These are phyloP conservation scores for Paradisaea rubra DNA, from an alignment of 2,113 vertebrate genomes.

Conservation along the genomic window DNA sequence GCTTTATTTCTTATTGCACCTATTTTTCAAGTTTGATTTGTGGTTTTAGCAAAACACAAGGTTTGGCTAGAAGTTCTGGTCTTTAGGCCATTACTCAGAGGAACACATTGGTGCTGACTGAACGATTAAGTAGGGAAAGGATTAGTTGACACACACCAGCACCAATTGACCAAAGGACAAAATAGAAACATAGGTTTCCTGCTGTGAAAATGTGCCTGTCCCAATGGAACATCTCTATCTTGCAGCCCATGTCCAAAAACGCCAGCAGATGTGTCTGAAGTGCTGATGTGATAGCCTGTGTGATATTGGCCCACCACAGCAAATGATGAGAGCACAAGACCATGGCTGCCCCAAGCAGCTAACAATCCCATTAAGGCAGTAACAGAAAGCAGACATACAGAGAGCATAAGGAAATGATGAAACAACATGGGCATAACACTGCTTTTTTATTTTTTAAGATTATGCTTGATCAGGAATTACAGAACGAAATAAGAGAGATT, in stretches of 20 bases:
- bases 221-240: background rate
- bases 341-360: background rate
- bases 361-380: background rate
- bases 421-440: background rate
- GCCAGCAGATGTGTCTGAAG: background rate
- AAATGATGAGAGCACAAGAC: background rate
- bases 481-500: background rate
- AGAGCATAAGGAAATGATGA: background rate
- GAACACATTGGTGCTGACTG: background rate
- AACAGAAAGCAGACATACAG: background rate
- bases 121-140: slow-evolving; percentile 13
- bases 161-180: background rate
- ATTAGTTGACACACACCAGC: slow-evolving; percentile 20
- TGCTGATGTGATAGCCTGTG: rapidly evolving
- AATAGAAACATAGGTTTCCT: background rate
- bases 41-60: background rate
- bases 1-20: slow-evolving; percentile 7
- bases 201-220: background rate
- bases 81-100: slow-evolving; percentile 1
- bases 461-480: background rate
- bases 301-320: background rate
- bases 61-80: background rate
- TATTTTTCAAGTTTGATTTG: slow-evolving; percentile 22
- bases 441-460: background rate
- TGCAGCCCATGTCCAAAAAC: background rate